Conservation (phyloP, 2,113 vertebrate genomes). For the Micronisus gabar region DNA sequence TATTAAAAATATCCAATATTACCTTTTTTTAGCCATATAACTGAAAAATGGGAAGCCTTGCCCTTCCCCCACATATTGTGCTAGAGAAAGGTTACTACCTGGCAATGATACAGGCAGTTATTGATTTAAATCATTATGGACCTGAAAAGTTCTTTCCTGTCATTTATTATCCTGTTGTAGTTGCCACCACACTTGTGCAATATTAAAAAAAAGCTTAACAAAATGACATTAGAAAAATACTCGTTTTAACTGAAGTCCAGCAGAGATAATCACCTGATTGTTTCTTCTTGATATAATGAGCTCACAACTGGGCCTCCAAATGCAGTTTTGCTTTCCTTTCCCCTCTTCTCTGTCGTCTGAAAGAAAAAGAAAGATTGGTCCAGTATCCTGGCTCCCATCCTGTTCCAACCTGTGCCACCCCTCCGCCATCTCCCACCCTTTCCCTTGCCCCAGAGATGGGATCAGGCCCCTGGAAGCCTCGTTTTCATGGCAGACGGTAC, state of each 20-base stretch:
- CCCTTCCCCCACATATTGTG: neutral
- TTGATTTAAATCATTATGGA: constrained; percentile 66
- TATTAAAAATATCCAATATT: constrained; percentile 43
- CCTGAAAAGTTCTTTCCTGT: constrained; percentile 68
- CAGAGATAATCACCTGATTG: constrained; percentile 84
- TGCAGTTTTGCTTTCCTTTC: constrained; percentile 78
- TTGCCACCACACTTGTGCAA: constrained; percentile 42
- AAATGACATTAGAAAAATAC: constrained; percentile 22
- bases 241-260: neutral
- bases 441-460: neutral
- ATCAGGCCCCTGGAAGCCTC: neutral
- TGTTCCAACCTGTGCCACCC: neutral
- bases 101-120: constrained; percentile 53
- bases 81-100: constrained; percentile 55
- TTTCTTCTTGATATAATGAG: constrained; percentile 94
- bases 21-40: constrained; percentile 8
- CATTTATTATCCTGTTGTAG: constrained; percentile 66
- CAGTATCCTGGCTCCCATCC: neutral
- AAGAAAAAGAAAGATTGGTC: constrained; percentile 32
- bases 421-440: neutral
- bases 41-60: constrained; percentile 47
- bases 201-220: constrained; percentile 28
- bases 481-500: fast-evolving
- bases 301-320: constrained; percentile 93
- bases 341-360: constrained; percentile 79